Evolutionary conservation across 2,113 vertebrate genomes (phyloP).

Genomic region (Gambusia holbrooki): DNA sequence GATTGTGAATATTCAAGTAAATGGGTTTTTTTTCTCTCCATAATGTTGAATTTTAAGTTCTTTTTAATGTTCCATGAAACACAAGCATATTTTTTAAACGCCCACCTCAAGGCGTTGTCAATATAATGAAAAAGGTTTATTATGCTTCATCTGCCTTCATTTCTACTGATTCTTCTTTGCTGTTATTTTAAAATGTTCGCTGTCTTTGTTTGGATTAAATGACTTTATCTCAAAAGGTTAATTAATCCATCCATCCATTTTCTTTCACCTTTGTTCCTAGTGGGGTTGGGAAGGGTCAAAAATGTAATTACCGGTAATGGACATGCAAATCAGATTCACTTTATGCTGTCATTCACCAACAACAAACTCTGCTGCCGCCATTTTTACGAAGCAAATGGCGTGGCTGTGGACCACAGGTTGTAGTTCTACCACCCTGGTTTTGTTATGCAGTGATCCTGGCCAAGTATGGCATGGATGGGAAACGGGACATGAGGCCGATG

Average conservation of each 20-base stretch:
- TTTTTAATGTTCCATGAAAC: not conserved
- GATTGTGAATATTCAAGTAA: not conserved
- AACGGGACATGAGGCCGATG: conserved; percentile 82
- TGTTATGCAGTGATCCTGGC: conserved; percentile 87
- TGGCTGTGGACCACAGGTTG: not conserved
- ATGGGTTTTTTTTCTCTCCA: not conserved
- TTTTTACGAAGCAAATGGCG: not conserved
- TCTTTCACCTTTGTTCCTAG: too few species aligned
- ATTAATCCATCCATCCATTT: conserved; percentile 7
- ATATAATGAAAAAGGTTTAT: not conserved
- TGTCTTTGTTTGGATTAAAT: conserved; percentile 19
- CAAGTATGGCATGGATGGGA: conserved; percentile 93
- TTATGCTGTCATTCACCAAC: not conserved
- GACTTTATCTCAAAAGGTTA: conserved; percentile 17
- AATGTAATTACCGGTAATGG: conserved; percentile 16
- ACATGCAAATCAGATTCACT: not conserved
- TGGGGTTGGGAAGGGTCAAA: not conserved
- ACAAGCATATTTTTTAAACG: not conserved
- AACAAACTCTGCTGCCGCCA: conserved; percentile 3
- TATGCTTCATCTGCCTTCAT: not conserved
- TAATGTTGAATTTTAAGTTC: not conserved
- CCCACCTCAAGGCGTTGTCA: not conserved
- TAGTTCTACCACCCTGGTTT: not conserved
- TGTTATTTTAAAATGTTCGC: not conserved
- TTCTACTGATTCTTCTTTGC: not conserved